Base-by-base conservation (phyloP, 1,140 invertebrate species). In the Hylaeus anthracinus region DNA sequence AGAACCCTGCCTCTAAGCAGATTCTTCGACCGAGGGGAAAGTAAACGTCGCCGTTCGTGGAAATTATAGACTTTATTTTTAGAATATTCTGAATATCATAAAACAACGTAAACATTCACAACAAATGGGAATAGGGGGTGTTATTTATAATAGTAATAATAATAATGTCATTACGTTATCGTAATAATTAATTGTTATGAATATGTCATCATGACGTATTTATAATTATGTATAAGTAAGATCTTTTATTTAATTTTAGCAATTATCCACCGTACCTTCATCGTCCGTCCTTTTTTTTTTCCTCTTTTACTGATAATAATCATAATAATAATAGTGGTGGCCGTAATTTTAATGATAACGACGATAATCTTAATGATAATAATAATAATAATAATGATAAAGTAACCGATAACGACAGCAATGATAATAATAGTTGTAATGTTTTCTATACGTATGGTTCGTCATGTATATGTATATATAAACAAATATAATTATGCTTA, bases 1-100 rank as follows among this genome's bases (percentile, higher is more conserved):
- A 26, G 26, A 26, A 26, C 26, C 26, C 26, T 26, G 26, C 26
- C 26, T 26, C 26, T 26, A 26, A 26, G 26, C 26, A 26, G 26
- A 0, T 26, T 26, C 26, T 26, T 26, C 10, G 15, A 8, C 2
- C 55, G 9, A 0, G 26, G 10, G 1, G 10, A 3, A 48, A 56
- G 4, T 4, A 71, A 41, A 53, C 5, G n/a, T 5, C 9, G 26
- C 10, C 0, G 8, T 82, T 86, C 88, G 82, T 90, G 88, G 89
- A 90, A 90, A 90, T 90, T 86, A 90, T 90, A 90, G 88, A 90
- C 86, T 90, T 90, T 90, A 90, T 90, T 90, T 89, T 90, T 88
- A 90, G 88, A 90, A 90, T 90, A 89, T 89, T 90, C 74, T 88
- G 87, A 90, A 86, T 90, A 90, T 90, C 87, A 90, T 90, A 90